Evolutionary conservation across 2,888 invertebrate species (phyloP).

Genomic region (Hermaeophaga mercurialis): DNA sequence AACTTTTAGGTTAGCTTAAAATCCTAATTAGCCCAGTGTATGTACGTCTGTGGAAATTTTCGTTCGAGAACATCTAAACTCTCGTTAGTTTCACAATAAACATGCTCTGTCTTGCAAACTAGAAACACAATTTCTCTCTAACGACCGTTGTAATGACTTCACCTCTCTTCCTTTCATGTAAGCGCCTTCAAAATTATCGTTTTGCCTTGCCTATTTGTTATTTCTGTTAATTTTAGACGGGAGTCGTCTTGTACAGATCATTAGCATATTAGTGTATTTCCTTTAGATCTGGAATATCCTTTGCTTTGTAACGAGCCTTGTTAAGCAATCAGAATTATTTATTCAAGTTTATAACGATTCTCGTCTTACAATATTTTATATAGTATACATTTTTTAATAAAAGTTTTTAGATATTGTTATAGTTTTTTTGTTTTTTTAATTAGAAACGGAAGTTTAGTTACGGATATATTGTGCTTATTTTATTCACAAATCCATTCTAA

Average conservation of each 20-base stretch:
- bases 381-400: too few species aligned
- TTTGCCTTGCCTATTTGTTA: slow-evolving; percentile 19
- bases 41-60: not conserved
- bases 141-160: slow-evolving; percentile 17
- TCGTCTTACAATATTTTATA: too few species aligned
- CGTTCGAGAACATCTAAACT: slow-evolving; percentile 7
- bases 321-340: not conserved
- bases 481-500: too few species aligned
- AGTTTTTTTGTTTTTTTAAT: too few species aligned
- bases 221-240: slow-evolving; percentile 20
- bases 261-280: slow-evolving; percentile 23
- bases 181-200: slow-evolving; percentile 20
- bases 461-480: too few species aligned
- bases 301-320: not conserved
- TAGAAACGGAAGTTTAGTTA: too few species aligned
- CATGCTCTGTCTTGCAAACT: slow-evolving; percentile 12
- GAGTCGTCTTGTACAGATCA: slow-evolving; percentile 21
- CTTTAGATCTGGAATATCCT: slow-evolving; percentile 6
- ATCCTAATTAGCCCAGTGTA: not conserved
- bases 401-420: too few species aligned
- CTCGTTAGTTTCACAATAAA: slow-evolving; percentile 12
- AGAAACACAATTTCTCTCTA: slow-evolving; percentile 11
- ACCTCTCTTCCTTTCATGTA: slow-evolving; percentile 14
- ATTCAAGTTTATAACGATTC: too few species aligned
- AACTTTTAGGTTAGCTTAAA: too few species aligned